Evolutionary conservation across 2,797 vertebrate genomes (phyloP).

Genomic region (Peromyscus melanophrys): DNA sequence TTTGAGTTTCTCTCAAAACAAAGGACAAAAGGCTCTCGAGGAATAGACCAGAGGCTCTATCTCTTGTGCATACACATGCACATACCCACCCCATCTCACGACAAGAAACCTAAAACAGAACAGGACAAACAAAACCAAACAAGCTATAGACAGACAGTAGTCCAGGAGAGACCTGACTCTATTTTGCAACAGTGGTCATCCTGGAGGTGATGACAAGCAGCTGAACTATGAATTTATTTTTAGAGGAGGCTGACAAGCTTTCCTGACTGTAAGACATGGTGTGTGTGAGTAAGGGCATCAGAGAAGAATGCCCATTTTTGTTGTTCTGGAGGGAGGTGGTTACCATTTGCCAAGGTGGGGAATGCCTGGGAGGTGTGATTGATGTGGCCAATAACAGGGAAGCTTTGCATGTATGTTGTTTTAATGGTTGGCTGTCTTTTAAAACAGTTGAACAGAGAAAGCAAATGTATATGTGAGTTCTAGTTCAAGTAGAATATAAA

Average conservation of each 20-base stretch:
- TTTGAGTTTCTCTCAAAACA: neutral
- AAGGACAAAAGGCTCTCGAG: neutral
- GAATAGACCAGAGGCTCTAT: neutral
- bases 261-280: neutral
- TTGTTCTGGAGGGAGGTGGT: neutral
- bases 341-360: neutral
- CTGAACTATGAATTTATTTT: neutral
- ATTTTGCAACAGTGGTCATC: neutral
- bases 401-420: neutral
- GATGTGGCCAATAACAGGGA: neutral
- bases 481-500: neutral
- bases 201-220: neutral
- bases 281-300: neutral
- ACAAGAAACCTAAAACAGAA: neutral
- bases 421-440: neutral
- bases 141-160: neutral
- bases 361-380: neutral
- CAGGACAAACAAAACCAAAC: neutral
- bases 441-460: neutral
- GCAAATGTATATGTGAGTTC: neutral
- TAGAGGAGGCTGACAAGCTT: neutral
- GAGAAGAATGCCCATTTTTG: neutral
- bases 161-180: neutral
- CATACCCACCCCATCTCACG: rapidly evolving
- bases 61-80: neutral